Base-by-base conservation (phyloP, 2,113 vertebrate species). In the Holacanthus passer region DNA sequence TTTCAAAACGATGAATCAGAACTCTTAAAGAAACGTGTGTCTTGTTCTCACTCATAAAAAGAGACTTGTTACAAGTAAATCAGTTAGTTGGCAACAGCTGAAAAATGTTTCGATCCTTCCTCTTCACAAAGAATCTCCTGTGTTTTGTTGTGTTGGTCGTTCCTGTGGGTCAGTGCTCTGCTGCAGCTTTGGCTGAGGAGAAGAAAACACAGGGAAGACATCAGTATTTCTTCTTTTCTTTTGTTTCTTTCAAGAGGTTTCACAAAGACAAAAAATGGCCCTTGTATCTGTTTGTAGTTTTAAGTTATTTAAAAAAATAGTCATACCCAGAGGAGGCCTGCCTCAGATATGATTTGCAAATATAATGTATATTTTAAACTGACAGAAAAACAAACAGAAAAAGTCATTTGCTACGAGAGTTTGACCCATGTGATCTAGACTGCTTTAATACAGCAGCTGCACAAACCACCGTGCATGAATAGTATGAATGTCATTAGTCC, bases 151-250 rank as follows among this genome's bases (percentile, higher is more conserved):
- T 17, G 43, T 4, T 2, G 50, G 53, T 78, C 1, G 16, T 43
- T 66, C 37, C 32, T 62, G 71, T 39, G 45, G 69, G 17, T 97
- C 95, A 96, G 19, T 92, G 93, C 37, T 96, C 93, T 3, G 93
- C 94, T 22, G 94, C 90, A 82, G 96, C 96, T 95, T 95, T 96
- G 90, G 96, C 97, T 97, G 88, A 82, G 58, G 68, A 63, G 53
- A 76, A 52, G 63, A 62, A 76, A 81, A 79, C 9, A 77, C 16
- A 70, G 7, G 3, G 1, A n/a, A 63, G 9, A 80, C 4, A 7
- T 63, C 19, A 72, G 48, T 19, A 17, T 58, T 68, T 71, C 10
- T 8, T 43, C 11, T 35, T 24, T 14, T 5, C 35, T 22, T n/a
- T 39, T 41, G 10, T 37, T 62, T 20, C 9, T 62, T n/a, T n/a